phyloP scores from a whole-genome alignment of 2,888 invertebrate species.

The Argynnis bischoffii region DNA sequence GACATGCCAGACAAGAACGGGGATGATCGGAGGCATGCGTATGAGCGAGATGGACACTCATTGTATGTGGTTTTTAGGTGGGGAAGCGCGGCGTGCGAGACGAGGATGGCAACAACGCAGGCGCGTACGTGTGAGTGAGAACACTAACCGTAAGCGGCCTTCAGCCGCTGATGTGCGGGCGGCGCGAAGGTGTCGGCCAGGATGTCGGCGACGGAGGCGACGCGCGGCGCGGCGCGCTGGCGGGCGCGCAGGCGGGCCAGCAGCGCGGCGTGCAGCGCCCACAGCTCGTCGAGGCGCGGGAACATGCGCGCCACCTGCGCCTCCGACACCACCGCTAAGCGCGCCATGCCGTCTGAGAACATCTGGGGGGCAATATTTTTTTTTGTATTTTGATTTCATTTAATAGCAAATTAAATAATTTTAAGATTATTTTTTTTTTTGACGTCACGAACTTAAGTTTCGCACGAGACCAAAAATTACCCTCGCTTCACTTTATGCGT shows the following conservation, averaged over 20 bases:
- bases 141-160: constrained; percentile 87
- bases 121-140: background rate
- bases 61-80: too few species aligned
- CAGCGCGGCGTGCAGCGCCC: constrained; percentile 91
- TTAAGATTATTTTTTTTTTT: too few species aligned
- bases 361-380: constrained; percentile 74
- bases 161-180: constrained; percentile 78
- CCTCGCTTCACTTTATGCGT: too few species aligned
- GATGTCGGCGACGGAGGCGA: constrained; percentile 93
- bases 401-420: too few species aligned
- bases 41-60: too few species aligned
- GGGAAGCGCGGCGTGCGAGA: too few species aligned
- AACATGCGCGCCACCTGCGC: constrained; percentile 89
- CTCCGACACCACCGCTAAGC: constrained; percentile 84
- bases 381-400: too few species aligned
- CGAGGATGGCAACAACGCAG: too few species aligned
- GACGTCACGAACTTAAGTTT: too few species aligned
- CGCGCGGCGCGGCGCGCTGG: constrained; percentile 85
- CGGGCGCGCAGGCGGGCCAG: constrained; percentile 86
- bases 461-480: too few species aligned
- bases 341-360: constrained; percentile 93
- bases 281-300: constrained; percentile 92
- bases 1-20: too few species aligned
- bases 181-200: constrained; percentile 82
- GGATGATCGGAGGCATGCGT: too few species aligned